Evolutionary conservation across 1,140 invertebrate species (phyloP).

Genomic region (Aethina tumida): DNA sequence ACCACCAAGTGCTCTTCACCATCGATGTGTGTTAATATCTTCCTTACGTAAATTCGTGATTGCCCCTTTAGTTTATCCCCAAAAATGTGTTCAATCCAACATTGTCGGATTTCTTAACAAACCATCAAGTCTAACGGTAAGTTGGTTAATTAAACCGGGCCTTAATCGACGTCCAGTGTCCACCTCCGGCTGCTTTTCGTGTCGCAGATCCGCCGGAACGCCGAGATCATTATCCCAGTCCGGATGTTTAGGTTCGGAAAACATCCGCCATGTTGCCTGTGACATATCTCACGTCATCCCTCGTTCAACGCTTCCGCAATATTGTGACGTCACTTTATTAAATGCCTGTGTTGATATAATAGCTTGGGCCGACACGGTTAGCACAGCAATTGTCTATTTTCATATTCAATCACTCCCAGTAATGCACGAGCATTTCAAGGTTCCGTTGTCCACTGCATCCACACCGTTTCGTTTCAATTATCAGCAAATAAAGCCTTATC

Average conservation of each 20-base stretch:
- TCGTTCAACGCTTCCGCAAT: constrained; percentile 18
- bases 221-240: background rate
- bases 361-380: constrained; percentile 10
- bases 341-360: constrained; percentile 22
- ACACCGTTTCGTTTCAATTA: too few relatives aligned
- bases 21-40: constrained; percentile 1
- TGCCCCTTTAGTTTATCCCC: too few relatives aligned
- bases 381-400: background rate
- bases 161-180: background rate
- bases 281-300: constrained; percentile 33
- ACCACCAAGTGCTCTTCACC: constrained; percentile 17
- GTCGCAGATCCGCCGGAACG: background rate
- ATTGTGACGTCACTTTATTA: constrained; percentile 27
- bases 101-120: too few relatives aligned
- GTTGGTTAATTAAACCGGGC: background rate
- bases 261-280: constrained; percentile 33
- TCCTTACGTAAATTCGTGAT: constrained; percentile 1
- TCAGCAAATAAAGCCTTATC: too few relatives aligned
- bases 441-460: too few relatives aligned
- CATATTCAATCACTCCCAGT: too few relatives aligned
- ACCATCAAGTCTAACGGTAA: background rate
- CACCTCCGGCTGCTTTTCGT: background rate
- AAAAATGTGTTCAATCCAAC: too few relatives aligned
- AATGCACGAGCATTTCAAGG: too few relatives aligned
- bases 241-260: constrained; percentile 19